Conservation (phyloP, 2,888 invertebrate genomes). For the Lochmaea capreae region DNA sequence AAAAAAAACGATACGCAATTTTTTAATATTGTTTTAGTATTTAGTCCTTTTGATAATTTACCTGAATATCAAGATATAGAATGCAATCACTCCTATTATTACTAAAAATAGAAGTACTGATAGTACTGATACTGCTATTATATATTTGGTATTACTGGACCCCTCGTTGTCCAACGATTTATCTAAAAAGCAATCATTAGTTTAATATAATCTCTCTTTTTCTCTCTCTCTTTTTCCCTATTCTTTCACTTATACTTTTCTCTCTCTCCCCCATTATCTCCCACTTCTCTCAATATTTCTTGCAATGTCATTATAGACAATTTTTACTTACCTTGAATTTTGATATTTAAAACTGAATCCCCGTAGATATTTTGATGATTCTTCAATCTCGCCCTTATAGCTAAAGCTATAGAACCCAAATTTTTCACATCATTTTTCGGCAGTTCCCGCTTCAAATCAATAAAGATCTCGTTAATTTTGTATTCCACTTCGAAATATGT, state of each 20-base stretch:
- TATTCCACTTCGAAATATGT: constrained; percentile 31
- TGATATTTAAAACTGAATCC: constrained; percentile 42
- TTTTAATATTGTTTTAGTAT: not conserved
- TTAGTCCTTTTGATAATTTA: constrained; percentile 29
- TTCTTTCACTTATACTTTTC: too few species aligned
- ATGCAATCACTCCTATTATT: constrained; percentile 54
- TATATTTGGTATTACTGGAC: constrained; percentile 47
- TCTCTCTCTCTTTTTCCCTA: too few species aligned
- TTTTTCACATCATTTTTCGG: constrained; percentile 38
- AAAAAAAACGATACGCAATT: too few species aligned
- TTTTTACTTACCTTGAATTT: constrained; percentile 28
- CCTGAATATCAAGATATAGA: constrained; percentile 57
- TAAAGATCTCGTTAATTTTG: constrained; percentile 13
- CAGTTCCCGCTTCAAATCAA: constrained; percentile 18
- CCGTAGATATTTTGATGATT: constrained; percentile 29
- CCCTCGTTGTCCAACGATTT: constrained; percentile 31
- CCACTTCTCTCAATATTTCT: too few species aligned
- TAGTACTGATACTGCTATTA: constrained; percentile 58
- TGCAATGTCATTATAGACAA: too few species aligned
- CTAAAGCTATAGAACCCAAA: constrained; percentile 39
- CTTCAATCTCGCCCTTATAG: constrained; percentile 35
- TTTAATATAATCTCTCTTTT: too few species aligned
- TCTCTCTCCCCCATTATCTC: too few species aligned
- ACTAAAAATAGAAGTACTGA: constrained; percentile 54
- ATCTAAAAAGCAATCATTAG: not conserved